Percentiles rank a stretch among this genome's conserved stretches.
Evolutionary conservation across 2,797 vertebrate genomes (phyloP).

Genomic region (Acanthiza pusilla): DNA sequence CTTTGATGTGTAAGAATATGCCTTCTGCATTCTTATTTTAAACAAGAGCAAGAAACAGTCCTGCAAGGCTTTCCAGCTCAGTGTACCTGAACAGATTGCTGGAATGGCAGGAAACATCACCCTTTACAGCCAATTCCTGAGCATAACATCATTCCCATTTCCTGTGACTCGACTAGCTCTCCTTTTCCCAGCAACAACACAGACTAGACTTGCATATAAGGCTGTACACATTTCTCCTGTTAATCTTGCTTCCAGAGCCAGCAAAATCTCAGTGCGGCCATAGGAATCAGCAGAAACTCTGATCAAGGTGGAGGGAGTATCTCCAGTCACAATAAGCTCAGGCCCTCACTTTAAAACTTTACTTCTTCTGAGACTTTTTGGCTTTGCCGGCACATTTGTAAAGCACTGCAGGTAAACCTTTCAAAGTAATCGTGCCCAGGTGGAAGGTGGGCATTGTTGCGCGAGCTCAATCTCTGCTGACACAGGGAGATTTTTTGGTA

Average conservation of each 20-base stretch:
- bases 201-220: background rate
- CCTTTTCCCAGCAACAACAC: background rate
- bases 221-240: background rate
- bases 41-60: background rate
- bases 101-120: background rate
- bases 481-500: background rate
- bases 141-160: background rate
- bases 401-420: background rate
- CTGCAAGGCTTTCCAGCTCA: background rate
- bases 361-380: background rate
- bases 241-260: background rate
- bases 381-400: background rate
- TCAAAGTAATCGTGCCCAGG: background rate
- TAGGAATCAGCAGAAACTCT: background rate
- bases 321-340: background rate
- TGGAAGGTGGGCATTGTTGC: background rate
- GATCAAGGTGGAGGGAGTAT: background rate
- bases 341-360: background rate
- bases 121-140: background rate
- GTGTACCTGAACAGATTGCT: background rate
- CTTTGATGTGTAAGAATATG: background rate
- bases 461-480: fast-evolving
- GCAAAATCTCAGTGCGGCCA: background rate
- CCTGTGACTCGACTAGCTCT: background rate
- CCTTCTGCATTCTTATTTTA: background rate